These are phyloP conservation scores for Gymnoscelis rufifasciata DNA, from an alignment of 2,888 invertebrate genomes.

Conservation along the genomic window DNA sequence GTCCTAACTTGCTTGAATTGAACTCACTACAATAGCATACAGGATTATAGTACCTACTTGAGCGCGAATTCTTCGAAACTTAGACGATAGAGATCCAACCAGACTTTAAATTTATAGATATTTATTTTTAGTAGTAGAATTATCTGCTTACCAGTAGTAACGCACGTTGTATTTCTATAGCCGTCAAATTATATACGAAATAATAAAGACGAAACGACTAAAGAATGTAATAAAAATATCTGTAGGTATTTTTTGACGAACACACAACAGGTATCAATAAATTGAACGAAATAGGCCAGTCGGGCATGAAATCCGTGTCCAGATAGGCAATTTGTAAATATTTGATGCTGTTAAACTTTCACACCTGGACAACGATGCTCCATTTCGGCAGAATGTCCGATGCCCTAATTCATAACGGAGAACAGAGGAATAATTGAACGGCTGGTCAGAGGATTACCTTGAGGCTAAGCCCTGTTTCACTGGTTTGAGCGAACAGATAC, in stretches of 20 bases:
- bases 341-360: conserved; percentile 50
- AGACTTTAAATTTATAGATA: too few relatives aligned
- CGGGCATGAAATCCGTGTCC: conserved; percentile 31
- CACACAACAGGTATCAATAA: conserved; percentile 25
- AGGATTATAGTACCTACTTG: background rate
- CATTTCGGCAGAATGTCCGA: conserved; percentile 34
- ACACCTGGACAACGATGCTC: conserved; percentile 41
- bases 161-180: too few relatives aligned
- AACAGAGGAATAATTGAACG: conserved; percentile 23
- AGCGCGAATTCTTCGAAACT: background rate
- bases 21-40: background rate
- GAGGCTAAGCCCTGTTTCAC: conserved; percentile 10
- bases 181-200: too few relatives aligned
- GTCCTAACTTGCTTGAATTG: conserved; percentile 24
- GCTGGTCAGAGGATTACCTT: conserved; percentile 6
- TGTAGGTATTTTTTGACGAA: too few relatives aligned
- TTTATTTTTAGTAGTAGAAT: too few relatives aligned
- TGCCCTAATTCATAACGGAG: conserved; percentile 35
- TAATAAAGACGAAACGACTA: too few relatives aligned
- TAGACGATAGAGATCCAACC: too few relatives aligned
- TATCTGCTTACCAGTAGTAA: too few relatives aligned
- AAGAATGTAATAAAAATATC: too few relatives aligned
- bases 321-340: conserved; percentile 45
- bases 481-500: background rate
- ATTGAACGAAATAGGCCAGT: conserved; percentile 35